phyloP scores from a whole-genome alignment of 2,797 vertebrate species.

The Acridotheres tristis region DNA sequence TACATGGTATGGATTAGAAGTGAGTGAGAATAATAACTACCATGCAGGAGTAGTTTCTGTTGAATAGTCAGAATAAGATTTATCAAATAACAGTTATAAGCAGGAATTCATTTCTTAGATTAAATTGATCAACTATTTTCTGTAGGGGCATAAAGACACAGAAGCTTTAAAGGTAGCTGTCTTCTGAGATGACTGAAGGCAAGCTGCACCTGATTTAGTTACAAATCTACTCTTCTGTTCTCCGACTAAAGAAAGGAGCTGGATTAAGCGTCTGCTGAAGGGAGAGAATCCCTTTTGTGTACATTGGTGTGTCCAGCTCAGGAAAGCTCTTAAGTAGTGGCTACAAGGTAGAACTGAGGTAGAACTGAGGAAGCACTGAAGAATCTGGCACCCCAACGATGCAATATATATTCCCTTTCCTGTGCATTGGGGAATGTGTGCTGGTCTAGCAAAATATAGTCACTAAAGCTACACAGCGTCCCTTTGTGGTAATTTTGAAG shows the following conservation, averaged over 20 bases:
- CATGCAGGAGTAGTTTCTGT: neutral
- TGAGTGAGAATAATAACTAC: conserved; percentile 47
- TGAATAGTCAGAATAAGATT: conserved; percentile 52
- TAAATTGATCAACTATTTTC: conserved; percentile 47
- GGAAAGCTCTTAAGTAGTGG: neutral
- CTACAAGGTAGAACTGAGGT: neutral
- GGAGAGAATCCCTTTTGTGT: neutral
- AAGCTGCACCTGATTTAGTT: neutral
- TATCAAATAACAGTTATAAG: conserved; percentile 59
- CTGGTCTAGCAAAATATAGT: neutral
- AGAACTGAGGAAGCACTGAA: neutral
- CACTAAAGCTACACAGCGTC: neutral
- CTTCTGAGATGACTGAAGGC: conserved; percentile 14
- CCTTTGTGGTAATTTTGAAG: neutral
- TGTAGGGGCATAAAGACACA: conserved; percentile 25
- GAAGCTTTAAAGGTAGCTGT: conserved; percentile 41
- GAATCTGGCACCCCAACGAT: fast-evolving
- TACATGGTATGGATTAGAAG: conserved; percentile 45
- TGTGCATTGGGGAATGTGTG: neutral
- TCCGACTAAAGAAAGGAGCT: neutral
- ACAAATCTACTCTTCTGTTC: conserved; percentile 37
- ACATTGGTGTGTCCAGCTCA: neutral
- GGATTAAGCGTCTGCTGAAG: neutral
- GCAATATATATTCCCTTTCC: neutral
- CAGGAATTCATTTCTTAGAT: conserved; percentile 59